Conservation (phyloP, 2,113 vertebrate species). For the Pseudois nayaur region DNA sequence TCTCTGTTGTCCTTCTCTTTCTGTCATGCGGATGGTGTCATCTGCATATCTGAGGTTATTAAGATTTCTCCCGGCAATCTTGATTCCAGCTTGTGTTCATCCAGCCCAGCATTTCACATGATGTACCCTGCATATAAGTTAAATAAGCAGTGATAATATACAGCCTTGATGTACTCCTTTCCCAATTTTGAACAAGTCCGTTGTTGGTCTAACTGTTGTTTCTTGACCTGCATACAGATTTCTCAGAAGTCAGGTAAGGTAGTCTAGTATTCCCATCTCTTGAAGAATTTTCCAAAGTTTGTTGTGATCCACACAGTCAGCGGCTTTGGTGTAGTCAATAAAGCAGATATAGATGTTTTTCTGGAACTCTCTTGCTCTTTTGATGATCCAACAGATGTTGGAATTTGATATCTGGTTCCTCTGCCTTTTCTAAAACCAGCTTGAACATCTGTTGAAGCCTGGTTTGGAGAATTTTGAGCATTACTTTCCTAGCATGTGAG, state of each 20-base stretch:
- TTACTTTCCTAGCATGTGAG: neutral
- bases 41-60: neutral
- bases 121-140: neutral
- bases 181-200: accelerated
- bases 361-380: neutral
- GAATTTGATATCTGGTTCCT: neutral
- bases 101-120: neutral
- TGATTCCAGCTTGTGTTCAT: neutral
- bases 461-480: neutral
- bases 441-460: neutral
- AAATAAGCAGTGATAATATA: neutral
- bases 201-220: neutral
- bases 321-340: neutral
- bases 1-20: neutral
- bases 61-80: neutral
- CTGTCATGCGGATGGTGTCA: neutral
- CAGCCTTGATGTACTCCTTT: neutral
- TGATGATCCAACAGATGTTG: neutral
- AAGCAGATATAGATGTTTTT: neutral
- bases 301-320: neutral
- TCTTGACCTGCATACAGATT: neutral
- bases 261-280: neutral
- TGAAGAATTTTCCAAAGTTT: neutral
- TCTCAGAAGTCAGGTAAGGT: neutral
- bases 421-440: neutral